phyloP scores from a whole-genome alignment of 1,140 invertebrate genomes.

The Babylonia areolata region DNA sequence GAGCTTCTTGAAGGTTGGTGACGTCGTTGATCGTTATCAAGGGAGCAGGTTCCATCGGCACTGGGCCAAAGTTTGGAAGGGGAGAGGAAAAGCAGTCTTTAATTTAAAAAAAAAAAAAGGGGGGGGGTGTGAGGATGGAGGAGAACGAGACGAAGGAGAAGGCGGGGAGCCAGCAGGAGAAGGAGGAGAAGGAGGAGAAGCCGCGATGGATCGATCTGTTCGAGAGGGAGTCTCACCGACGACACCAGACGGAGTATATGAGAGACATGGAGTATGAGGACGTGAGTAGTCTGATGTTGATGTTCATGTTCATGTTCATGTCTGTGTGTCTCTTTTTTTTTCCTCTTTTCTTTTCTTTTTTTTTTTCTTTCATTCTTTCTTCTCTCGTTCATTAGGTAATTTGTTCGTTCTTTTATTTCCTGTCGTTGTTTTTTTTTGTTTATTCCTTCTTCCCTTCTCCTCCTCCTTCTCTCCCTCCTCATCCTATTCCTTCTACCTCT shows the following conservation, averaged over 20 bases:
- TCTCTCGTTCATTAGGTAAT: neutral
- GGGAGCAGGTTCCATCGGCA: too few species aligned
- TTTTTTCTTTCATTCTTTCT: neutral
- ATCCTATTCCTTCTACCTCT: too few species aligned
- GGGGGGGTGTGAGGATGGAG: neutral
- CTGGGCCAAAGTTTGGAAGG: neutral
- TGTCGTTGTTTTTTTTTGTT: too few species aligned
- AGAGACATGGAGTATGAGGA: slow-evolving; percentile 31
- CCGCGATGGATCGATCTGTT: slow-evolving; percentile 31
- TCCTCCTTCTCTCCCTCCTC: neutral
- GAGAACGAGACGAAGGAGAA: neutral
- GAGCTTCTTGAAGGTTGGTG: too few species aligned
- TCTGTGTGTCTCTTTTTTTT: neutral
- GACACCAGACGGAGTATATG: slow-evolving; percentile 16
- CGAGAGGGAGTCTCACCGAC: slow-evolving; percentile 27
- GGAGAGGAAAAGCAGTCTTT: neutral
- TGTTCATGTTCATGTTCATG: neutral
- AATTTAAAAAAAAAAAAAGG: too few species aligned
- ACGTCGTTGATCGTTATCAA: too few species aligned
- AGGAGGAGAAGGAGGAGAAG: slow-evolving; percentile 13
- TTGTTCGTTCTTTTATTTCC: neutral
- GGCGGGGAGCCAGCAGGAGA: neutral
- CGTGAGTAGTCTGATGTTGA: slow-evolving; percentile 12
- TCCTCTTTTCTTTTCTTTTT: neutral
- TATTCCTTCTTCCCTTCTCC: neutral